These are phyloP conservation scores for Contarinia nasturtii DNA, from an alignment of 1,140 invertebrate species.

Conservation along the genomic window DNA sequence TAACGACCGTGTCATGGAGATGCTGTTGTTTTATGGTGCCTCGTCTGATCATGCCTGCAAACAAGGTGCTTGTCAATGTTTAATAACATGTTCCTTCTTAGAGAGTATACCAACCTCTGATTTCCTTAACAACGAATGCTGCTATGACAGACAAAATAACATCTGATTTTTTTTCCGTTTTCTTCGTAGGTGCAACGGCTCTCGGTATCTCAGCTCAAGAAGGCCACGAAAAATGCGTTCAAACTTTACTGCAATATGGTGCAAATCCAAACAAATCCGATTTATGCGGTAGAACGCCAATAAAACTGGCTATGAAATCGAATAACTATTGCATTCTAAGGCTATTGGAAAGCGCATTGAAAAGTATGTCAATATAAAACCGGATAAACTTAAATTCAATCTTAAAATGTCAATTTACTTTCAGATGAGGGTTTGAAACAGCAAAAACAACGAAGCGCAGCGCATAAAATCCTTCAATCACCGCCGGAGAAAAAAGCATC, in stretches of 20 bases:
- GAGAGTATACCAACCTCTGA: too few species aligned
- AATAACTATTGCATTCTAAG: conserved; percentile 25
- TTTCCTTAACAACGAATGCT: too few species aligned
- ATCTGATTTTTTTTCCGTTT: too few species aligned
- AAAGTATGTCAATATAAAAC: conserved; percentile 13
- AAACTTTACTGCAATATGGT: conserved; percentile 66
- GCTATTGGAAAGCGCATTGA: conserved; percentile 22
- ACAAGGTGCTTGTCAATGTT: too few species aligned
- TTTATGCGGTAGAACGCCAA: conserved; percentile 55
- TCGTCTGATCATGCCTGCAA: conserved; percentile 80
- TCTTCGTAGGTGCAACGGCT: too few species aligned
- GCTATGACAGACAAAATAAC: too few species aligned
- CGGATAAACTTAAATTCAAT: too few species aligned
- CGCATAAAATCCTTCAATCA: too few species aligned
- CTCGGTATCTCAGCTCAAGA: conserved; percentile 70
- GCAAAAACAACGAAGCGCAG: too few species aligned
- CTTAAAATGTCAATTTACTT: neutral
- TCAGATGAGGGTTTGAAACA: neutral
- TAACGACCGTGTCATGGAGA: conserved; percentile 61
- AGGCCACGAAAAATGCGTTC: conserved; percentile 80
- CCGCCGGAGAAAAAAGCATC: conserved; percentile 11
- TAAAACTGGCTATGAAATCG: conserved; percentile 33
- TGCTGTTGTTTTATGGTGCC: conserved; percentile 60
- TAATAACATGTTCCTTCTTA: too few species aligned
- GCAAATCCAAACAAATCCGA: conserved; percentile 86